Base-by-base conservation (phyloP, 2,888 invertebrate species). In the Drosophila imparisetae region DNA sequence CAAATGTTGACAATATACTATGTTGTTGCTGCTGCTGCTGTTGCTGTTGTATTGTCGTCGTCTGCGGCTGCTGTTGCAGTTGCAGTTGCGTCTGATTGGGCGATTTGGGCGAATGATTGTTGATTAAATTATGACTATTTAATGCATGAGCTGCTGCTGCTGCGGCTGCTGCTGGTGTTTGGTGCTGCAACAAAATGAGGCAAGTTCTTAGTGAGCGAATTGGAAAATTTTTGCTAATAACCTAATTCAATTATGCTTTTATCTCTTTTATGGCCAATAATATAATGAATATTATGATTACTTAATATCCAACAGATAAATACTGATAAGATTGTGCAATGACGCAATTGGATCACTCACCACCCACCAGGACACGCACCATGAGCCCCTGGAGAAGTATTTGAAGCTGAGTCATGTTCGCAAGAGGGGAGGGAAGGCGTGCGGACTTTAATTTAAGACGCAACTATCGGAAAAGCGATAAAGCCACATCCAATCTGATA, bases 121-220 rank as follows among this genome's bases (percentile, higher is more conserved):
- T 91, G 82, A 93, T 89, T 92, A 92, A 90, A 92, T 92, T 93
- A 92, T 93, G 93, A 93, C 93, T 93, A 92, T 90, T 92, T 90
- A 93, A 90, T 85, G 92, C 92, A 90, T 93, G 93, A 84, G 93
- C 91, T 85, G 82, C 90, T 76, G 77, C 66, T 42, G 80, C 63
- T 45, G 85, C 89, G 77, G 77, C 64, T 67, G 78, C 62, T 66
- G 79, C 58, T 59, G 72, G 84, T 75, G 91, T 89, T 72, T 90
- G 90, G 87, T 92, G 92, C 93, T 93, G 77, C 30, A 86, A 72
- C 54, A 59, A 48, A 72, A 62, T 59, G 50, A 61, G 59, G 57
- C 27, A 50, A 49, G 15, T 53, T 29, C 4, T 27, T 10, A 48
- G 38, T 76, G 7, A 60, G 50, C 24, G 10, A 8, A 54, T 34